Evolutionary conservation across 2,888 invertebrate species (phyloP).

Genomic region (Frankliniella intonsa): DNA sequence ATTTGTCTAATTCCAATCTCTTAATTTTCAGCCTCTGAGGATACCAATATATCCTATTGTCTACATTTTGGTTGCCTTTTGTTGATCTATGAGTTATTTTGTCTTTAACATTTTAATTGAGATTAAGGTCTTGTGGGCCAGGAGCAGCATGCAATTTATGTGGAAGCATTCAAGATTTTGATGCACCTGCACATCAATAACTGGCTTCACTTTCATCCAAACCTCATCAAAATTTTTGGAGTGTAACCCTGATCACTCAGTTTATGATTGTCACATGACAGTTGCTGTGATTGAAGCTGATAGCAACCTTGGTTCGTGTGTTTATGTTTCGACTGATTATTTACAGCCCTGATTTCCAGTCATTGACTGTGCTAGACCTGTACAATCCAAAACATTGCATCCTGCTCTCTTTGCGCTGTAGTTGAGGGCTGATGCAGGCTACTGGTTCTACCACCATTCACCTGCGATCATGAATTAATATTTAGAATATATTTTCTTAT

Average conservation of each 20-base stretch:
- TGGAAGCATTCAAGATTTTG: background rate
- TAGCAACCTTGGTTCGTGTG: background rate
- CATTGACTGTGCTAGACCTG: background rate
- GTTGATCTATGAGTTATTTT: conserved; percentile 13
- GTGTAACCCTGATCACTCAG: background rate
- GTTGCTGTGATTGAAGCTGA: background rate
- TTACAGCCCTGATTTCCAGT: background rate
- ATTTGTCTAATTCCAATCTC: conserved; percentile 5
- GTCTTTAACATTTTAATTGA: background rate
- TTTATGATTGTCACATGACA: background rate
- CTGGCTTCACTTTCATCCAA: background rate
- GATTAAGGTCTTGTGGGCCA: background rate
- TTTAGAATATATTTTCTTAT: background rate
- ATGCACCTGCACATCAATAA: background rate
- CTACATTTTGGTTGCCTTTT: conserved; percentile 18
- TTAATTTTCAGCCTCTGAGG: conserved; percentile 24
- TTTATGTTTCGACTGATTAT: background rate
- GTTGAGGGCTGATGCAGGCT: background rate
- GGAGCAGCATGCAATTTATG: conserved; percentile 22
- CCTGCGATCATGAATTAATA: background rate
- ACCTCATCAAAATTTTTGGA: background rate
- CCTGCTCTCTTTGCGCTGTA: background rate
- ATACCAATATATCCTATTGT: conserved; percentile 4
- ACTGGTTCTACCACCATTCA: conserved; percentile 9
- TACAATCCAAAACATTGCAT: conserved; percentile 1